Evolutionary conservation across 2,113 vertebrate species (phyloP).

Genomic region (Lynx canadensis): DNA sequence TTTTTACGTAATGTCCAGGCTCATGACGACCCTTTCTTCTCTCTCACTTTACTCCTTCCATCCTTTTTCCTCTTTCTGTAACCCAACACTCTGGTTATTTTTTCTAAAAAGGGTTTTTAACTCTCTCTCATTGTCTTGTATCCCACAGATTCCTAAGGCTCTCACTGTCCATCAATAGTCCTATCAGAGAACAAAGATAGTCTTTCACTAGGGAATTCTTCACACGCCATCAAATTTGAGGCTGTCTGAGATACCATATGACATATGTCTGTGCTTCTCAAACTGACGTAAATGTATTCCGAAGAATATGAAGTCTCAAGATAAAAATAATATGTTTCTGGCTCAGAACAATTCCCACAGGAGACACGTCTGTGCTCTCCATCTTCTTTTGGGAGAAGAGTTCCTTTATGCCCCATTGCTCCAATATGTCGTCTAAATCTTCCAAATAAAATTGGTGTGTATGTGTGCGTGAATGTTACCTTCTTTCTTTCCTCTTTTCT

Average conservation of each 20-base stretch:
- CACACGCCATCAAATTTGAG: neutral
- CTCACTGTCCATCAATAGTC: neutral
- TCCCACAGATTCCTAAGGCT: neutral
- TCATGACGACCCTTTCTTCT: neutral
- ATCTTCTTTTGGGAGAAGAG: neutral
- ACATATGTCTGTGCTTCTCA: neutral
- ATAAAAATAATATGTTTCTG: constrained; percentile 45
- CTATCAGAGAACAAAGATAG: neutral
- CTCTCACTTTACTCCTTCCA: neutral
- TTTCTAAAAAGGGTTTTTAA: neutral
- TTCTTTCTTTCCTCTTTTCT: neutral
- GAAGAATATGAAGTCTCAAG: neutral
- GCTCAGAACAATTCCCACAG: neutral
- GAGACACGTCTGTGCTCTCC: neutral
- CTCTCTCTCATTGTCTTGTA: neutral
- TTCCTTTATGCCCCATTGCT: neutral
- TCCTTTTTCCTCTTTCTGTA: neutral
- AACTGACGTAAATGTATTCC: neutral
- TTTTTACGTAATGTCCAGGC: neutral
- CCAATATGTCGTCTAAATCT: neutral
- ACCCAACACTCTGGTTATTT: neutral
- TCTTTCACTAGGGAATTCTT: neutral
- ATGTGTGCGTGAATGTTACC: neutral
- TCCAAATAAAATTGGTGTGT: accelerated
- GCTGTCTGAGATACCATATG: neutral